Evolutionary conservation across 2,797 vertebrate species (phyloP).

Genomic region (Psittacula echo): DNA sequence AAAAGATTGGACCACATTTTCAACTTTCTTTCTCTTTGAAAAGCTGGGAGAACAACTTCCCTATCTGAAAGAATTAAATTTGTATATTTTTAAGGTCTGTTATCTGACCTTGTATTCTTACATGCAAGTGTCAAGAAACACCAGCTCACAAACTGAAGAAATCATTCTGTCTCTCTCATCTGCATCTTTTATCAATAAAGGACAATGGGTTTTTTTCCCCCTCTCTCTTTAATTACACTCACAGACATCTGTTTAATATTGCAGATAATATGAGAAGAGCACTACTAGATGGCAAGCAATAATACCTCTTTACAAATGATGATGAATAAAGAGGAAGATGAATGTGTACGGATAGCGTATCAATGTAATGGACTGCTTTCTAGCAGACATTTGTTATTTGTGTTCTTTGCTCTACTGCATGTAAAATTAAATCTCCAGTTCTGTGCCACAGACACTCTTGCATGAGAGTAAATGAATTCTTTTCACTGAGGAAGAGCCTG

Average conservation of each 20-base stretch:
- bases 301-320: constrained; percentile 71
- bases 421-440: constrained; percentile 63
- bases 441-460: background rate
- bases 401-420: constrained; percentile 58
- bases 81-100: background rate
- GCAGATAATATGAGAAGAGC: constrained; percentile 55
- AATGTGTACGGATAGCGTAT: constrained; percentile 68
- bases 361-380: constrained; percentile 58
- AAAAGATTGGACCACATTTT: background rate
- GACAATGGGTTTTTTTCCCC: constrained; percentile 26
- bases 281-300: constrained; percentile 54
- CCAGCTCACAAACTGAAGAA: constrained; percentile 46
- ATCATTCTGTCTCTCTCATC: constrained; percentile 39
- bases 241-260: constrained; percentile 65
- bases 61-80: background rate
- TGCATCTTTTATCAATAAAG: constrained; percentile 47
- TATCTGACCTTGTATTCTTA: background rate
- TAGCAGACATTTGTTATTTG: constrained; percentile 56
- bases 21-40: background rate
- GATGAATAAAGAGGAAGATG: constrained; percentile 70
- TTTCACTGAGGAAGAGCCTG: background rate
- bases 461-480: constrained; percentile 6
- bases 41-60: background rate
- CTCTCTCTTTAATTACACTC: constrained; percentile 72
- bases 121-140: constrained; percentile 55